Base-by-base conservation (phyloP, 2,113 vertebrate species). In the Speoplatyrhinus poulsoni region DNA sequence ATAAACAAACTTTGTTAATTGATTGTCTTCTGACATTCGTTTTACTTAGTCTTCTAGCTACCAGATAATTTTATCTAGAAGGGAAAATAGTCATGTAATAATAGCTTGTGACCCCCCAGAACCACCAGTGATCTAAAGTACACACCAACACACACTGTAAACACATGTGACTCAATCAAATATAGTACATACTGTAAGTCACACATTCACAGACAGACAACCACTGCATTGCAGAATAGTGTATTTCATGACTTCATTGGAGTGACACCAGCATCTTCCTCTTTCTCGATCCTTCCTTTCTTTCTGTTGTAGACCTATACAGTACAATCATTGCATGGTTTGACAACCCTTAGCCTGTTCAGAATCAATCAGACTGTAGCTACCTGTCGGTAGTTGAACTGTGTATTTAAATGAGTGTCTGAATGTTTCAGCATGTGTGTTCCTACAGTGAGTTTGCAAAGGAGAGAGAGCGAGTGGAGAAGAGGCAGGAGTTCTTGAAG, bases 401-500 rank as follows among this genome's bases (percentile, higher is more conserved):
- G 36, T 41, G 36, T 5, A 41, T 41, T 41, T 8, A 41, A 41
- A 41, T 41, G 36, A 6, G 36, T 41, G 36, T 7, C 36, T 4
- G 36, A 41, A 41, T 41, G 36, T 41, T 7, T 41, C 36, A 5
- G 36, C 36, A 5, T 54, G 32, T 65, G 26, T 52, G 13, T 11
- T 70, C 63, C 72, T 10, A 0, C 83, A 99, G 97, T 1, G 97
- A 99, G 82, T 99, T 99, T 82, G 96, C 97, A 50, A 98, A 99
- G 82, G 97, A 99, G 70, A 92, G 96, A 0, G 96, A 98, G 83
- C 79, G 97, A 50, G 97, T 99, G 19, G 97, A 98, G 86, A 98
- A 98, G 85, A 94, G 97, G 6, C 93, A 97, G 8, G 96, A 96
- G 41, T 99, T 99, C 81, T 89, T 99, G 79, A 98, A 99, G 80